Percentiles rank a stretch among this genome's conserved stretches.
These are phyloP conservation scores for Notoglanidium macrostoma DNA, from an alignment of 2,797 vertebrate genomes.

Conservation along the genomic window DNA sequence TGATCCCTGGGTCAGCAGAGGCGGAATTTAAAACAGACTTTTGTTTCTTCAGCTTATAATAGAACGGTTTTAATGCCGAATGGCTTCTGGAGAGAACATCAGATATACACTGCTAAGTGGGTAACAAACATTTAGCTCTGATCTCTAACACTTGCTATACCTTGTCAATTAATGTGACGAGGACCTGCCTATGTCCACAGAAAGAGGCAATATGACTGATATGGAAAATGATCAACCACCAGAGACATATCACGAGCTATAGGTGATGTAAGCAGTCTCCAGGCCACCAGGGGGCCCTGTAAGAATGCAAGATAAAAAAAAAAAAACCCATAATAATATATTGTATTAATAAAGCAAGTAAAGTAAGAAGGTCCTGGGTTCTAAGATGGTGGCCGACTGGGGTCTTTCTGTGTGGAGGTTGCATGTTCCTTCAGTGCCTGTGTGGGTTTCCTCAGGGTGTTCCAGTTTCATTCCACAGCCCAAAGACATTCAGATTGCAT, in stretches of 20 bases:
- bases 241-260: not conserved
- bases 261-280: not conserved
- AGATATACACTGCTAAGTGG: not conserved
- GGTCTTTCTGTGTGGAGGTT: too few relatives aligned
- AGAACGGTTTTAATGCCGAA: not conserved
- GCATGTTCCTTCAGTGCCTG: too few relatives aligned
- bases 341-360: not conserved
- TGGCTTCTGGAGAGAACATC: not conserved
- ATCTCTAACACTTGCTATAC: not conserved
- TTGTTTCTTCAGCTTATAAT: not conserved
- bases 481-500: too few relatives aligned
- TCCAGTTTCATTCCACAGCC: too few relatives aligned
- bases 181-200: not conserved
- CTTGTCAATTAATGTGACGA: not conserved
- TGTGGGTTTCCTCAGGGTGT: too few relatives aligned
- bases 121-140: not conserved
- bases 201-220: not conserved
- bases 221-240: not conserved
- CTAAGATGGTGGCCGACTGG: too few relatives aligned
- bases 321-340: not conserved
- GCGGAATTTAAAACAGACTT: not conserved
- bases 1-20: not conserved
- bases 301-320: not conserved
- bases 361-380: too few relatives aligned
- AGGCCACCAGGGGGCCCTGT: not conserved